Conservation (phyloP, 2,888 invertebrate genomes). For the Hofmannophila pseudospretella region DNA sequence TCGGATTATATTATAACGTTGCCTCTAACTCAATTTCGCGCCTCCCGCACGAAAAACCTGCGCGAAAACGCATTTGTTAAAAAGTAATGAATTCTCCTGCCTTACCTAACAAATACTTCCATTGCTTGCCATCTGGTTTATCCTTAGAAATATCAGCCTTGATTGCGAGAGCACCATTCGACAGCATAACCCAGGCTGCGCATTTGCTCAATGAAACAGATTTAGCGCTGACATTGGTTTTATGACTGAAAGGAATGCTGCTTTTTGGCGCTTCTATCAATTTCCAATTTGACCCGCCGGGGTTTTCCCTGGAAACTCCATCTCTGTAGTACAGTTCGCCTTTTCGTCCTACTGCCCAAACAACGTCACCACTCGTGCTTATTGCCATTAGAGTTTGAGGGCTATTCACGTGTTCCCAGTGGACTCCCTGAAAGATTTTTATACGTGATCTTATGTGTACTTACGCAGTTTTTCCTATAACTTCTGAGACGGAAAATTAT, state of each 20-base stretch:
- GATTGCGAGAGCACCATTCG: conserved; percentile 84
- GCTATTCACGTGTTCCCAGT: conserved; percentile 89
- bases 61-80: too few species aligned
- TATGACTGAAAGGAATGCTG: conserved; percentile 44
- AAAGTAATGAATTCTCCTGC: too few species aligned
- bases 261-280: conserved; percentile 82
- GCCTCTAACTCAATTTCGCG: too few species aligned
- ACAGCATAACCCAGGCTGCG: conserved; percentile 90
- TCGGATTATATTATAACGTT: too few species aligned
- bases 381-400: conserved; percentile 88
- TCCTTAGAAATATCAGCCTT: conserved; percentile 86
- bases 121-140: conserved; percentile 90
- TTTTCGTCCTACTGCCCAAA: conserved; percentile 93
- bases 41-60: too few species aligned
- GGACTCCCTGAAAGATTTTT: conserved; percentile 76
- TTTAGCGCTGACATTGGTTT: conserved; percentile 75
- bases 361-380: conserved; percentile 81
- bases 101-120: conserved; percentile 81
- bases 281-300: conserved; percentile 85
- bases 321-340: conserved; percentile 90
- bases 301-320: conserved; percentile 83
- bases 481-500: too few species aligned
- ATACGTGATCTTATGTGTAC: too few species aligned
- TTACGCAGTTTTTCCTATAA: too few species aligned
- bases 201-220: conserved; percentile 84